Percentiles rank a stretch among this genome's conserved stretches.
These are phyloP conservation scores for Gallinago undulata DNA, from an alignment of 2,113 vertebrate genomes.

Conservation along the genomic window DNA sequence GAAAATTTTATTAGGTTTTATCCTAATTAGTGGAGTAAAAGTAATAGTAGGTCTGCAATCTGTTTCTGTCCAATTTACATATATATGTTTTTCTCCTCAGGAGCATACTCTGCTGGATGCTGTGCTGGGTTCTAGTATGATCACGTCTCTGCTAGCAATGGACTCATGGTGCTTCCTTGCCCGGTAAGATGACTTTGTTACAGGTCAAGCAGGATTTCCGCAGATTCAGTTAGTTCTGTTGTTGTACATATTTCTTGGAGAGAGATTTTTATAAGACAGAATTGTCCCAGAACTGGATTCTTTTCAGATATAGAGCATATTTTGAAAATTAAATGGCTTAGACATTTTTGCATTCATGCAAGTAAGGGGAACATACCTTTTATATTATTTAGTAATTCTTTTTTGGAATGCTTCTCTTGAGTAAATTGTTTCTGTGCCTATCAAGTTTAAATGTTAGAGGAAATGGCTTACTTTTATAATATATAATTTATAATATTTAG, in stretches of 20 bases:
- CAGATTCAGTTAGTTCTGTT: background rate
- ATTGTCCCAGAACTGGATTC: background rate
- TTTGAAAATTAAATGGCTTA: background rate
- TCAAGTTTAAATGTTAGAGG: background rate
- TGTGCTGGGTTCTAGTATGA: slow-evolving; percentile 82
- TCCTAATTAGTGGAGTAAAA: background rate
- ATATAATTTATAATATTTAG: background rate
- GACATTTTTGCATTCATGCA: background rate
- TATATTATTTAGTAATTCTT: background rate
- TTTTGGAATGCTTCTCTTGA: background rate
- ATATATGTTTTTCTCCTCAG: slow-evolving; percentile 61
- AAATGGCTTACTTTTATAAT: background rate
- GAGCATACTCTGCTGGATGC: slow-evolving; percentile 82
- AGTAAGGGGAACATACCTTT: background rate
- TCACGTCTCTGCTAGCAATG: slow-evolving; percentile 85
- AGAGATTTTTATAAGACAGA: background rate
- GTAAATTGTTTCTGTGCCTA: background rate
- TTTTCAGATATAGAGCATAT: background rate
- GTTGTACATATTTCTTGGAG: background rate
- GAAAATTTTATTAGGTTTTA: background rate
- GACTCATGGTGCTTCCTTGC: slow-evolving; percentile 94
- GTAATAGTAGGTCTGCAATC: background rate
- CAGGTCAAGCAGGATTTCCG: background rate
- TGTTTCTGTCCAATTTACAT: background rate
- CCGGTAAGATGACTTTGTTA: slow-evolving; percentile 73